Conservation (phyloP, 2,113 vertebrate species). For the Anguilla rostrata region DNA sequence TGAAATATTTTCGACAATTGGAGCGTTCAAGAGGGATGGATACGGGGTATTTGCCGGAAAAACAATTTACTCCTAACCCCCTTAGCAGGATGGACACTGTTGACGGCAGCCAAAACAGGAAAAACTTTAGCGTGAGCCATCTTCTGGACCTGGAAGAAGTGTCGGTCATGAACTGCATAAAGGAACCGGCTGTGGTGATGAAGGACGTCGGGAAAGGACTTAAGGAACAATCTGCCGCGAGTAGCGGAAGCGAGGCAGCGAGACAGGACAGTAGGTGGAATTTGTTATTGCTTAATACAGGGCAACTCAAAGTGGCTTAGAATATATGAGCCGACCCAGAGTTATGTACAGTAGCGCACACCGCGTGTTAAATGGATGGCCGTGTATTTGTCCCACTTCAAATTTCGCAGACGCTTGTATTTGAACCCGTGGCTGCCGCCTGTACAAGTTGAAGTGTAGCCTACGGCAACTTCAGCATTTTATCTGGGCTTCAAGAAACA, state of each 20-base stretch:
- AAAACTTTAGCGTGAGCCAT: slow-evolving; percentile 79
- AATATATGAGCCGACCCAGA: background rate
- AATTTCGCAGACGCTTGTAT: background rate
- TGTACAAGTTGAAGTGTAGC: no score
- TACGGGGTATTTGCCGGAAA: slow-evolving; percentile 61
- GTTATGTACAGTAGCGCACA: background rate
- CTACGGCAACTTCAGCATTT: no score
- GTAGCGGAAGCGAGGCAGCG: slow-evolving; percentile 77
- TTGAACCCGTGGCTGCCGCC: no score
- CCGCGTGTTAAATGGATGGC: no score
- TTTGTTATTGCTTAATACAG: background rate
- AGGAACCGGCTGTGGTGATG: slow-evolving; percentile 51
- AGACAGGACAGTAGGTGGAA: slow-evolving; percentile 71
- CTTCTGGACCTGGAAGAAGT: slow-evolving; percentile 78
- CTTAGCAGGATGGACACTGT: slow-evolving; percentile 61
- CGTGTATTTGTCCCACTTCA: background rate
- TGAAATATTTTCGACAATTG: background rate
- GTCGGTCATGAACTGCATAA: slow-evolving; percentile 59
- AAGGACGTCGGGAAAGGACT: slow-evolving; percentile 54
- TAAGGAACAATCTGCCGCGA: slow-evolving; percentile 71
- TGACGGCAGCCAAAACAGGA: slow-evolving; percentile 71
- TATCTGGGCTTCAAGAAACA: background rate
- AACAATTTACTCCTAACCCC: slow-evolving; percentile 57
- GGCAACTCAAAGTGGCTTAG: background rate
- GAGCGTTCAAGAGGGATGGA: slow-evolving; percentile 59